Base-by-base conservation (phyloP, 2,113 vertebrate genomes). In the Poeciliopsis turrubarensis region DNA sequence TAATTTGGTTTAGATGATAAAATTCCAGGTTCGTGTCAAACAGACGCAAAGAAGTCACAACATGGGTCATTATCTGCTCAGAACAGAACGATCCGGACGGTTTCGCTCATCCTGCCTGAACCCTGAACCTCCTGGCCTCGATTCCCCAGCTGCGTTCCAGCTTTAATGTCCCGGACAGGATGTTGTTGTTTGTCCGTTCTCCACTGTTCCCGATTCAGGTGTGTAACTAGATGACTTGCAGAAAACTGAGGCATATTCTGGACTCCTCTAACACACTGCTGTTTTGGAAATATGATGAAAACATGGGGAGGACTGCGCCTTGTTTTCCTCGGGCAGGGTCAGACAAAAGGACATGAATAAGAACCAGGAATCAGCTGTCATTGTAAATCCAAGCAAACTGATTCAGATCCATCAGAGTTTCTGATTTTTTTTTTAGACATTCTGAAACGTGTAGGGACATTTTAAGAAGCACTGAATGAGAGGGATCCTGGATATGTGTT, bases 151-250 rank as follows among this genome's bases (percentile, higher is more conserved):
- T 87, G 66, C 73, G 64, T 34, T 76, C 17, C 68, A 75, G 77
- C 70, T 47, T 65, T 60, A 68, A 19, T 4, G 0, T 51, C 37
- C 41, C 77, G 11, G 54, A 76, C 3, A 25, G 15, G 72, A 76
- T 32, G 69, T 65, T 78, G 68, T 69, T 51, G 63, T 84, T 44
- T 3, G 34, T 11, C 70, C n/a, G 30, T 68, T 67, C 34, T 78
- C 37, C 41, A 5, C 62, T 11, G 51, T 44, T 73, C 30, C 62
- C 54, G 13, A 37, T 73, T 29, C 65, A 83, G 62, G 47, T 84
- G 60, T 82, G 34, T 68, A 80, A 69, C 65, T 41, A 68, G 70
- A 86, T 89, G 85, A 89, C 81, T 86, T 86, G 87, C 86, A 86
- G 51, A 85, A 87, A 3, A 47, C 29, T 69, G 47, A 78, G 67